Base-by-base conservation (phyloP, 2,113 vertebrate genomes). In the Falcunculus frontatus region DNA sequence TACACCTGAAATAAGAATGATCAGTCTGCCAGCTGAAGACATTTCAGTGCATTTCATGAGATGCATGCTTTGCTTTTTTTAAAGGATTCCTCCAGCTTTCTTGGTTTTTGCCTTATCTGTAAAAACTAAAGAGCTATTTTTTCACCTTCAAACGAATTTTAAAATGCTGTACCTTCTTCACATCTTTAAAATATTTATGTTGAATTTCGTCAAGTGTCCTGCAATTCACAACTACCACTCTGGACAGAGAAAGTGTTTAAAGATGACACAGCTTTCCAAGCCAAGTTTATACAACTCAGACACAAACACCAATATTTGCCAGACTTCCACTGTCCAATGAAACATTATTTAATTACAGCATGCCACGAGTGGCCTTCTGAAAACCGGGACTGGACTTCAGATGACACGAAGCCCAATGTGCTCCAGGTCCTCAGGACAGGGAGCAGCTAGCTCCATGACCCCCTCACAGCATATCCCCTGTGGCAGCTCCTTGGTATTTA, bases 271-370 rank as follows among this genome's bases (percentile, higher is more conserved):
- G 75, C 42, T 70, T 94, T 86, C 52, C 76, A 93, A 90, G 87
- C 44, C 84, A 90, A 92, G 84, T 96, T 96, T 88, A 91, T 80
- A 92, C 64, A 95, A 70, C 20, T 18, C 74, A 72, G 72, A 95
- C 84, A 93, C 88, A 90, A 95, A 95, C 64, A 85, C 12, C 27
- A 78, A 53, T 47, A 88, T 75, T 33, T 56, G 67, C 57, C 91
- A 95, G 68, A 79, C 47, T 88, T 94, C 62, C 55, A 93, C 60
- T 1, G 2, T 73, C 85, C 73, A 82, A 11, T 37, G 47, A 96
- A 82, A 90, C n/a, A 25, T 20, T 68, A 57, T 89, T 94, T 94
- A 94, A 80, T 57, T 84, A 80, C 19, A 12, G 52, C 52, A 39
- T 86, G 56, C 26, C 59, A 53, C 8, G 7, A 62, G 35, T 16